Evolutionary conservation across 2,797 vertebrate species (phyloP), one percentile per base, ranked within the genome.

Genomic region (Acanthurus tractus): DNA sequence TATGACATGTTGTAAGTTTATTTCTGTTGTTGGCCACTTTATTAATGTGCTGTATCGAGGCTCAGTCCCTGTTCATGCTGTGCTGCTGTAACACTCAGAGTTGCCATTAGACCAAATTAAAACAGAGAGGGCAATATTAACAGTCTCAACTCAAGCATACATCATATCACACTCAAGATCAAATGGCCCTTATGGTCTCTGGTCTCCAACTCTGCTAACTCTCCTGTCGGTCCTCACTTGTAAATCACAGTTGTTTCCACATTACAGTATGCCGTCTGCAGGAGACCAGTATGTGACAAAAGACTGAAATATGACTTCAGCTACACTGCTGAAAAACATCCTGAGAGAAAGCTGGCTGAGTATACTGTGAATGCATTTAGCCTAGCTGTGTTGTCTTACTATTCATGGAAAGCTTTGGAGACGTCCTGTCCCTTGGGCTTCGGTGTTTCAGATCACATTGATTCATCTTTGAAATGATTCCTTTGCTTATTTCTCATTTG

Each of bases 331-430:
- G 63, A 78, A 68, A 56, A 63, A 34, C 23, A 66, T 44, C 71
- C 0, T 46, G 56, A 38, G 48, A 38, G 15, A 52, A 68, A 23
- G n/a, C 50, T 58, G 29, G 18, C 59, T 66, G 49, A 76, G 44
- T 63, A 54, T 52, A 56, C 53, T 52, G 18, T 72, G 74, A 77
- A 63, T 82, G 77, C 64, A 58, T 84, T 76, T 54, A 66, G 70
- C 54, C 71, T 52, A 74, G 59, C 67, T 70, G 69, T 82, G 63
- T 84, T 88, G 84, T 85, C 67, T 82, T 76, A 52, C 84, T 91
- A 74, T 87, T 88, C 87, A 80, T 79, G 83, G 83, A 85, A 64
- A 61, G 76, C 78, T 82, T 83, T 74, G 74, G 63, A 76, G 68
- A 78, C 68, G 5, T 79, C 70, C 55, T 46, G 63, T 81, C 84